Evolutionary conservation across 2,113 vertebrate genomes (phyloP), one percentile per base, ranked within the genome.

Genomic region (Psittacula cyanocephala): DNA sequence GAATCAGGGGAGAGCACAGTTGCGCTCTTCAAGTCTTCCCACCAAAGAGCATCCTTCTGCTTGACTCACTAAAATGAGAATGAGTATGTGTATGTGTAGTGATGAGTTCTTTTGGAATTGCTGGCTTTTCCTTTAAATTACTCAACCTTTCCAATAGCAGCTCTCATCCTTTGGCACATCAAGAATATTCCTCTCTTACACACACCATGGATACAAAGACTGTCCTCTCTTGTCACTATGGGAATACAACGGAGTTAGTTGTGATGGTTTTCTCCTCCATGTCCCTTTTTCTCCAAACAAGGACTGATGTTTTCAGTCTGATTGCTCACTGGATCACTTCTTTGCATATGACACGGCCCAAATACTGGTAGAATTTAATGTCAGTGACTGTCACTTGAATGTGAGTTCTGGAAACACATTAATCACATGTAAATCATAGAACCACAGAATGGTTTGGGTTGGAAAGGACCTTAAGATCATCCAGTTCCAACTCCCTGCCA

Each of bases 161-260:
- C 64, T 64, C 13, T 74, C 71, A 70, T 72, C 16, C 29, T 75
- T 74, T 39, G 47, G 46, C 43, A 29, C n/a, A 68, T 52, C 83
- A 89, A 47, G 31, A 93, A 35, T 49, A n/a, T 72, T 85, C 72
- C 72, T 28, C 35, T 55, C 69, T 95, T 44, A 37, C 62, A 86
- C 75, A 88, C 72, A 57, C 83, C 86, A 81, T 91, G 77, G 94
- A 92, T 93, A 93, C 55, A 75, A 67, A 65, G 83, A 91, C 43
- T 60, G 77, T 92, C 89, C 69, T 89, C 77, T 75, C 69, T 57
- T 0, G 2, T 95, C 94, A 71, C 91, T 92, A 92, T 87, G 91
- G 94, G 91, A 75, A 97, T 95, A n/a, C 29, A 77, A 60, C n/a
- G 41, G 41, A 88, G 18, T 43, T 63, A 11, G 16, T 39, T 67